phyloP scores from a whole-genome alignment of 2,797 vertebrate genomes.

The Myotis pilosus region DNA sequence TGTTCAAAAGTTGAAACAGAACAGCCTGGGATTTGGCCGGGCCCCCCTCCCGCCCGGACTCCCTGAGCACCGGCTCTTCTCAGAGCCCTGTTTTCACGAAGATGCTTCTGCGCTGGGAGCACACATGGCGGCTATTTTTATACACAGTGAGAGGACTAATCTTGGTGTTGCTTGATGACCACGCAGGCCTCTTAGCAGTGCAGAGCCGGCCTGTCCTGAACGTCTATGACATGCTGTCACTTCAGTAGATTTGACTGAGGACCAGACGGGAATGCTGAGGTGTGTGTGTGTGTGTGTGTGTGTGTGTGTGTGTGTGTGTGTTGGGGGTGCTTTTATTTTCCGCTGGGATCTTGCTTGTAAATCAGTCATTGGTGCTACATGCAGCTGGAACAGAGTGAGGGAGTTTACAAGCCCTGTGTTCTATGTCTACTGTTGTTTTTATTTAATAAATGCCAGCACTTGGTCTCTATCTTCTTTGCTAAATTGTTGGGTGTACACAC shows the following conservation, averaged over 20 bases:
- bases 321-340: background rate
- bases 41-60: background rate
- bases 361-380: background rate
- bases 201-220: background rate
- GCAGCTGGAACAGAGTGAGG: background rate
- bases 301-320: background rate
- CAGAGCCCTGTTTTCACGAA: background rate
- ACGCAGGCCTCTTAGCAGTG: rapidly evolving
- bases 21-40: background rate
- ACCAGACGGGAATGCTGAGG: background rate
- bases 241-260: background rate
- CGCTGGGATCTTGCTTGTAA: background rate
- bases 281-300: background rate
- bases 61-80: background rate
- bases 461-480: background rate
- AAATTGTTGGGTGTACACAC: background rate
- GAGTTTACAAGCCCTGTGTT: background rate
- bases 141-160: background rate
- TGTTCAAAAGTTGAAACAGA: background rate
- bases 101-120: background rate
- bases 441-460: background rate
- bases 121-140: background rate
- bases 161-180: background rate
- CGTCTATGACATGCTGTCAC: background rate
- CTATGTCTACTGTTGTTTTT: background rate